Conservation (phyloP, 2,888 invertebrate genomes). For the Diaperis boleti region DNA sequence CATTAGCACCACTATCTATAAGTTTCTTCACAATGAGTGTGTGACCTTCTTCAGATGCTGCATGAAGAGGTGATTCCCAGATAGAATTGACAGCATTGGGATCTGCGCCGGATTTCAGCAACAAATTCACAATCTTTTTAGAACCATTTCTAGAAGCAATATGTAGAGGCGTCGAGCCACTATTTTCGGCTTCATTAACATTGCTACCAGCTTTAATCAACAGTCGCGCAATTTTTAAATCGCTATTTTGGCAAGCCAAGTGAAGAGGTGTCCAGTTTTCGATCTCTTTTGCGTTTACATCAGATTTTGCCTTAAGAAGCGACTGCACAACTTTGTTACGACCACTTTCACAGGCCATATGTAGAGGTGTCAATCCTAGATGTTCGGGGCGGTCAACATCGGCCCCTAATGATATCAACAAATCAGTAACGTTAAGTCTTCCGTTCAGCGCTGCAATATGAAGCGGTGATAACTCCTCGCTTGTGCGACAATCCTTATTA, state of each 20-base stretch:
- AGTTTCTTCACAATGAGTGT: background rate
- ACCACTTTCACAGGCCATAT: background rate
- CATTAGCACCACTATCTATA: background rate
- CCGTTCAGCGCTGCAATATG: background rate
- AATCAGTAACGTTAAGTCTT: background rate
- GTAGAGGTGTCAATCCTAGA: background rate
- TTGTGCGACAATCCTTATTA: background rate
- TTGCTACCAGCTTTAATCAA: background rate
- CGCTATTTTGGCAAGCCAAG: background rate
- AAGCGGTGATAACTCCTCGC: background rate
- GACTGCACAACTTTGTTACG: background rate
- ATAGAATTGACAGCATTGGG: background rate
- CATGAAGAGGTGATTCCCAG: background rate
- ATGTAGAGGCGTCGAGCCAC: background rate
- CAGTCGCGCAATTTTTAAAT: background rate
- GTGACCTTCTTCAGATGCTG: background rate
- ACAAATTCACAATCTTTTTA: background rate
- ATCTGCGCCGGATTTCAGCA: constrained; percentile 3
- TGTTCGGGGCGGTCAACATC: background rate
- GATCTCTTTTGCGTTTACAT: background rate
- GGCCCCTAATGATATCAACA: background rate
- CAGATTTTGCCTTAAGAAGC: background rate
- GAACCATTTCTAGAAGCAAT: background rate
- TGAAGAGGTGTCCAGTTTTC: background rate
- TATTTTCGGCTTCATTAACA: background rate